Percentiles rank a stretch among this genome's conserved stretches.
phyloP scores from a whole-genome alignment of 1,140 invertebrate species.

The Varroa destructor region DNA sequence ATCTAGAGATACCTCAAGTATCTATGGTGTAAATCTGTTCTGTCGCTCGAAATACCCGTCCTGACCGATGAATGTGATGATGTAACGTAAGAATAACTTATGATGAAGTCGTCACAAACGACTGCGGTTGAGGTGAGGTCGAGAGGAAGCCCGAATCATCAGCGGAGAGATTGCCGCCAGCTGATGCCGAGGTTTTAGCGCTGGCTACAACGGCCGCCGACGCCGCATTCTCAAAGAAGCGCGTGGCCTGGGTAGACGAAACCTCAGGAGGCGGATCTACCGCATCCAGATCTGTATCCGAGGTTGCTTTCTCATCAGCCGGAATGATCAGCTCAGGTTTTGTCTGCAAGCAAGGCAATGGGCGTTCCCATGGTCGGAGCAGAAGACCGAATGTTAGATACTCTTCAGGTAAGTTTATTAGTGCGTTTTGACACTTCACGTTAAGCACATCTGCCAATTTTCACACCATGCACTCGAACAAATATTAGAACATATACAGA shows the following conservation, averaged over 20 bases:
- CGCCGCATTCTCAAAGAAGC: not conserved
- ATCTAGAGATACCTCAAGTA: no score
- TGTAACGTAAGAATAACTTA: slow-evolving; percentile 7
- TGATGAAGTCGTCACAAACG: slow-evolving; percentile 27
- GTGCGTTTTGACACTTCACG: no score
- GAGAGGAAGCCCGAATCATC: slow-evolving; percentile 26
- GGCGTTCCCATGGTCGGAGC: no score
- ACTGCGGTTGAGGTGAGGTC: slow-evolving; percentile 20
- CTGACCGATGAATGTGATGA: not conserved
- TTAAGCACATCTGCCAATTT: no score
- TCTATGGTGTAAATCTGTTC: no score
- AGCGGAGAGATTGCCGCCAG: slow-evolving; percentile 15
- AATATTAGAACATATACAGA: no score
- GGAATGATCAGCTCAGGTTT: slow-evolving; percentile 17
- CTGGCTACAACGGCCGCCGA: not conserved
- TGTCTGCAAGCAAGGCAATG: slow-evolving; percentile 1
- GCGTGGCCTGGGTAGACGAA: no score
- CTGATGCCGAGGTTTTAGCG: not conserved
- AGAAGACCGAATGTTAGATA: no score
- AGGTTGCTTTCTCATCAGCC: slow-evolving; percentile 22
- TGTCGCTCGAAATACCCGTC: no score
- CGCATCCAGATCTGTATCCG: slow-evolving; percentile 22
- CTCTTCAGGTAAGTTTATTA: no score
- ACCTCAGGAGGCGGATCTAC: slow-evolving; percentile 12
- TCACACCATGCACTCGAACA: no score